phyloP scores from a whole-genome alignment of 2,797 vertebrate genomes.

The Mormyrus proboscirostris region DNA sequence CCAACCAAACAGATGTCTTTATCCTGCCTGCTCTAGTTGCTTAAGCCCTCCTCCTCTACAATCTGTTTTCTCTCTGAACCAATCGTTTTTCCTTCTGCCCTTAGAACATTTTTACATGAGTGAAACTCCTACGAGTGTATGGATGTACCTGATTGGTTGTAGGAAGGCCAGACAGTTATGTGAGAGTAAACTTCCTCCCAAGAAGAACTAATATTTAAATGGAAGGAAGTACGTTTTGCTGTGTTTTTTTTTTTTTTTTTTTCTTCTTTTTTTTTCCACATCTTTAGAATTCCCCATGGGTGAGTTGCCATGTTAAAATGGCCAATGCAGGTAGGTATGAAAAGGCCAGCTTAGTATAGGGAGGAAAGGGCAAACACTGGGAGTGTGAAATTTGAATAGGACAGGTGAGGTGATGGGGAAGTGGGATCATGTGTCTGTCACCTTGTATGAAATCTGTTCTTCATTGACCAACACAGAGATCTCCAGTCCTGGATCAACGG shows the following conservation, averaged over 20 bases:
- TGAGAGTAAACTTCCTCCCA: neutral
- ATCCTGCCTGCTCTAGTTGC: neutral
- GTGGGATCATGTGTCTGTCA: neutral
- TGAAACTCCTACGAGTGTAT: neutral
- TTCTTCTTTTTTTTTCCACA: neutral
- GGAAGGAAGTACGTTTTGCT: neutral
- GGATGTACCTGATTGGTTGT: neutral
- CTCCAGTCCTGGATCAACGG: conserved; percentile 99
- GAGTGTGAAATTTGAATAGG: neutral
- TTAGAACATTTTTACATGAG: neutral
- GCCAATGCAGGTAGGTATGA: neutral
- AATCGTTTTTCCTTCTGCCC: neutral
- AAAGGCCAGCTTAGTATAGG: neutral
- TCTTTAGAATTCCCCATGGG: neutral
- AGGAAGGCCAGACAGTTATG: neutral
- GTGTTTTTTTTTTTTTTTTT: neutral
- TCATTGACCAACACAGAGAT: conserved; percentile 61
- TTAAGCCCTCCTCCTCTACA: neutral
- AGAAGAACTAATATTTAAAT: neutral
- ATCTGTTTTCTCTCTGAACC: neutral
- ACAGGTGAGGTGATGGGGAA: neutral
- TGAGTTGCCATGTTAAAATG: neutral
- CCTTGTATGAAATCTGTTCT: conserved; percentile 42
- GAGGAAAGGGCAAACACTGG: neutral
- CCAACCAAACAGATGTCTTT: neutral